Evolutionary conservation across 2,888 invertebrate species (phyloP).

Genomic region (Amphipyra berbera): DNA sequence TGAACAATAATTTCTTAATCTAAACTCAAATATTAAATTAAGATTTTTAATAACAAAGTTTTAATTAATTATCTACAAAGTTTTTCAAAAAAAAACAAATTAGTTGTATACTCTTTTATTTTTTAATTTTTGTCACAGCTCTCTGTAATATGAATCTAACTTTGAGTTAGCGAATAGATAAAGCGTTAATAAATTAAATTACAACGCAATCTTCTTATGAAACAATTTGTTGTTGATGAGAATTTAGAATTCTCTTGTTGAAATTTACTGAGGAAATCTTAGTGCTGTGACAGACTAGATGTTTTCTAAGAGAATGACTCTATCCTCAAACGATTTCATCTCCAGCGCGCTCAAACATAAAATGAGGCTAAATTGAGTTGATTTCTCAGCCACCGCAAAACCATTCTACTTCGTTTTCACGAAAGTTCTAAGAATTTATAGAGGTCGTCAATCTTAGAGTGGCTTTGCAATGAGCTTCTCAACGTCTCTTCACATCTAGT

Average conservation of each 20-base stretch:
- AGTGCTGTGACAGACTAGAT: slow-evolving; percentile 23
- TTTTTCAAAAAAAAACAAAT: slow-evolving; percentile 15
- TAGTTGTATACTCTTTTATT: slow-evolving; percentile 6
- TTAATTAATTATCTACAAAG: slow-evolving; percentile 36
- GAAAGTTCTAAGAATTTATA: slow-evolving; percentile 51
- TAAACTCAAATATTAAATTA: slow-evolving; percentile 36
- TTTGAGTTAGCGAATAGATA: slow-evolving; percentile 15
- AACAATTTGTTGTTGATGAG: slow-evolving; percentile 24
- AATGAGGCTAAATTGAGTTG: slow-evolving; percentile 58
- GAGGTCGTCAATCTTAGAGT: slow-evolving; percentile 46
- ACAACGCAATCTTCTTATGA: slow-evolving; percentile 31
- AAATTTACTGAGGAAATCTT: slow-evolving; percentile 31
- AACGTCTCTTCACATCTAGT: slow-evolving; percentile 18
- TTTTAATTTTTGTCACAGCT: slow-evolving; percentile 5
- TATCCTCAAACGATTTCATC: slow-evolving; percentile 55
- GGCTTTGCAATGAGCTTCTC: slow-evolving; percentile 40
- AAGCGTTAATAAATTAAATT: slow-evolving; percentile 23
- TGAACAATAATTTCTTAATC: slow-evolving; percentile 4
- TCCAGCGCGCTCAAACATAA: slow-evolving; percentile 54
- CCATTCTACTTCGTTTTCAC: slow-evolving; percentile 55
- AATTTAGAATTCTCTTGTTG: slow-evolving; percentile 31
- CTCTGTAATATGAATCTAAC: slow-evolving; percentile 6
- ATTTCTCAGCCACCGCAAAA: slow-evolving; percentile 59
- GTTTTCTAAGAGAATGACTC: slow-evolving; percentile 42
- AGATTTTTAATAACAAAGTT: slow-evolving; percentile 28